Evolutionary conservation across 2,113 vertebrate species (phyloP).

Genomic region (Onychostruthus taczanowskii): DNA sequence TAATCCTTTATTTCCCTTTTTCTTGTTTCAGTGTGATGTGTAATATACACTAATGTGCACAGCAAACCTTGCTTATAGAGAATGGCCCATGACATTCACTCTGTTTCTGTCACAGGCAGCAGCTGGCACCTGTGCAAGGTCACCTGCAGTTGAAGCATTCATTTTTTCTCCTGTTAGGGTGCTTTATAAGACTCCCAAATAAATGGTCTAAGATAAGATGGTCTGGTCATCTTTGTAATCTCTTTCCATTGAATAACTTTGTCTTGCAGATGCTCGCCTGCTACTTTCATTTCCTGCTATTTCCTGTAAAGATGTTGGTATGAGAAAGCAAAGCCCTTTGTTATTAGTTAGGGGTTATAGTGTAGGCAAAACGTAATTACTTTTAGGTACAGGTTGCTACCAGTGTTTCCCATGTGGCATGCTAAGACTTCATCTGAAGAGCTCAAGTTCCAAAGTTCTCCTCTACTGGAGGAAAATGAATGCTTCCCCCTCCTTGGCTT

Average conservation of each 20-base stretch:
- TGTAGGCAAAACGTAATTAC: background rate
- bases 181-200: background rate
- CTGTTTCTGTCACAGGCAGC: background rate
- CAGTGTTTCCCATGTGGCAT: background rate
- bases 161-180: background rate
- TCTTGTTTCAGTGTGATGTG: background rate
- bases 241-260: background rate
- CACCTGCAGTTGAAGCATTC: background rate
- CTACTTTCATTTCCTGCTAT: background rate
- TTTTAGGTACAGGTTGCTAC: accelerated
- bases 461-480: background rate
- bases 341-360: background rate
- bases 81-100: background rate
- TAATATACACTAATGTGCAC: background rate
- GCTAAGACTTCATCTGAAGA: background rate
- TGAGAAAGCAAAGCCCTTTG: background rate
- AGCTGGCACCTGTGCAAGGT: background rate
- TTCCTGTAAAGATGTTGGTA: background rate
- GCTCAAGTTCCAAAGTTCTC: background rate
- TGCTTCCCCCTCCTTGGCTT: background rate
- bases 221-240: background rate
- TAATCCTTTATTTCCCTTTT: background rate
- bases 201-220: background rate
- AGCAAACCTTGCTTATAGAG: background rate
- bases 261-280: background rate